Percentiles rank a stretch among this genome's conserved stretches.
Conservation (phyloP, 2,797 vertebrate species). For the Eremophila alpestris region DNA sequence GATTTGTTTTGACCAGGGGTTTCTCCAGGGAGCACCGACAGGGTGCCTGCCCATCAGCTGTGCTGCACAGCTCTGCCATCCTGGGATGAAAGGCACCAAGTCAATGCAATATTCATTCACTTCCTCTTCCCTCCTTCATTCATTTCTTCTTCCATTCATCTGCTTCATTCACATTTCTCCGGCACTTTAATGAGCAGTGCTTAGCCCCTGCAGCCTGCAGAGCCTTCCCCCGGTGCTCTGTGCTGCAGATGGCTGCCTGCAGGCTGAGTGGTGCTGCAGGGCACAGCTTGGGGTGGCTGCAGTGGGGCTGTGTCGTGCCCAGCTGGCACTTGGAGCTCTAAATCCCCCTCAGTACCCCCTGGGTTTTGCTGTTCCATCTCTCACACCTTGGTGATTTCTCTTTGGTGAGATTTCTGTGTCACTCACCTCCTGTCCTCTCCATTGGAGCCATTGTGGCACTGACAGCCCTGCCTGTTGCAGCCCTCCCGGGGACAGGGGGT, state of each 20-base stretch:
- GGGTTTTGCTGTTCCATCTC: background rate
- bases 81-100: conserved; percentile 48
- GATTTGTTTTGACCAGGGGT: background rate
- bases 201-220: conserved; percentile 45
- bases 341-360: background rate
- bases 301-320: background rate
- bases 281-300: background rate
- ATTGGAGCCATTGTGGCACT: accelerated
- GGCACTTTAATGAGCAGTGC: conserved; percentile 30
- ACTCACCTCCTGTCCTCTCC: background rate
- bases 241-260: conserved; percentile 17
- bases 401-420: background rate
- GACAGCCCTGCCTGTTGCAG: accelerated
- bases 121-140: conserved; percentile 60
- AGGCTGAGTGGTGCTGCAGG: background rate
- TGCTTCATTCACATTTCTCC: conserved; percentile 67
- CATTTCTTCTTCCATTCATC: conserved; percentile 64
- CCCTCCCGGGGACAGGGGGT: background rate
- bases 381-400: background rate
- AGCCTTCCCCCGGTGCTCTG: background rate
- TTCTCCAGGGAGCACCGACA: background rate
- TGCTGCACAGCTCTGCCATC: background rate
- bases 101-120: conserved; percentile 68
- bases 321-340: background rate
- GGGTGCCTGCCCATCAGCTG: conserved; percentile 2